These are phyloP conservation scores for Xyrauchen texanus DNA, from an alignment of 2,113 vertebrate species.

Conservation along the genomic window DNA sequence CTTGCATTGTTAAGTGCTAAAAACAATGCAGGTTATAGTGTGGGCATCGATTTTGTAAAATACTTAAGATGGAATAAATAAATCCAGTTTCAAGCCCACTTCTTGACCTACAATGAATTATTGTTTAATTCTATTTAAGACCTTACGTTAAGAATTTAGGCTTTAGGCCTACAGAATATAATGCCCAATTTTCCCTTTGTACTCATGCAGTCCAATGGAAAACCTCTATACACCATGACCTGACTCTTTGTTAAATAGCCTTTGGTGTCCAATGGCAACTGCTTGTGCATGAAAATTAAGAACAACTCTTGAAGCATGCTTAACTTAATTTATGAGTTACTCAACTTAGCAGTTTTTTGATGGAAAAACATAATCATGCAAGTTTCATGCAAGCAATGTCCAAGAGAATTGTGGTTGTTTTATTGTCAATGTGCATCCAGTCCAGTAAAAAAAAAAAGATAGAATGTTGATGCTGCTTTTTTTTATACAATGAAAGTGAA, in stretches of 20 bases:
- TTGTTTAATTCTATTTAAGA: constrained; percentile 18
- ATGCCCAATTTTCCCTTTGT: constrained; percentile 40
- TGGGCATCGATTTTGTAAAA: too few relatives aligned
- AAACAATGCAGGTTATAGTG: too few relatives aligned
- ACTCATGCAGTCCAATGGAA: constrained; percentile 38
- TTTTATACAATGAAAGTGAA: too few relatives aligned
- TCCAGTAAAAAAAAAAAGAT: too few relatives aligned
- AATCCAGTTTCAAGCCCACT: constrained; percentile 9
- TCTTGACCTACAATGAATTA: constrained; percentile 19
- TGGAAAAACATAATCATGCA: background rate
- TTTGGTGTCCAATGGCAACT: constrained; percentile 56
- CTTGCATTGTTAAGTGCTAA: too few relatives aligned
- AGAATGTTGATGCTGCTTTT: too few relatives aligned
- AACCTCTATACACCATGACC: constrained; percentile 34
- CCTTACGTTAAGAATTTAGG: constrained; percentile 31
- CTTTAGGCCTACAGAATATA: constrained; percentile 31
- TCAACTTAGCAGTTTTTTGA: too few relatives aligned
- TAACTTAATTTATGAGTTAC: constrained; percentile 39
- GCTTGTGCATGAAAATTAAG: constrained; percentile 41
- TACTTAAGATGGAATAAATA: background rate
- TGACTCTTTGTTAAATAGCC: constrained; percentile 47
- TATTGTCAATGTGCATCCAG: too few relatives aligned
- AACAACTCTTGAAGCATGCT: constrained; percentile 39
- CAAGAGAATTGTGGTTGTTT: too few relatives aligned
- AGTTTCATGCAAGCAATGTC: too few relatives aligned